Evolutionary conservation across 35 echinoderm and acorn worm genomes (phyloP), one percentile per base, ranked within the genome.

Genomic region (Hemicentrotus pulcherrimus): DNA sequence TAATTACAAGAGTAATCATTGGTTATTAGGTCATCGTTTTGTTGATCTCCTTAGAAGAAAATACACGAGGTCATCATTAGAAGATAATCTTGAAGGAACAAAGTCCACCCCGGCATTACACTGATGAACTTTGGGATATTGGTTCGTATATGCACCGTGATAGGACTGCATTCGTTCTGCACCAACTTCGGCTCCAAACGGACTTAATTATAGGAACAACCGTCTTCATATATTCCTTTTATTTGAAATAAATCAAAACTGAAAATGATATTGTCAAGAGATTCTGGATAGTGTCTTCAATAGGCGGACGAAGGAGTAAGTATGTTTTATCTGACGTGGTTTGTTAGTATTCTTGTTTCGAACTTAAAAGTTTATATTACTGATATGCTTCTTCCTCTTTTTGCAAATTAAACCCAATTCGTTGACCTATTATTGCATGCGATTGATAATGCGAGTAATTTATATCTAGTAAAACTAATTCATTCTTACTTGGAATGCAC

Each of bases 71-170:
- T 78, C 65, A n/a, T 28, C 28, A 28, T 28, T 78, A 78, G 19
- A 78, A 78, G 18, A 78, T 78, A 28, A 78, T 78, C 65, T 78
- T 78, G 65, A 4, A 18, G 6, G 65, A 78, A 78, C 65, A 28
- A 78, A 78, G 65, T 78, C 65, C 65, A 78, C 65, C 65, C n/a
- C n/a, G n/a, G n/a, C n/a, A 78, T 78, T 78, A 78, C 65, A 78
- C 65, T 28, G 6, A 28, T 78, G 24, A 78, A 78, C 65, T 78
- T n/a, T 10, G 4, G 52, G 52, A 78, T 28, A 78, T 78, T 6
- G 65, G 65, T 78, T 78, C n/a, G 22, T 28, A 41, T 41, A 18
- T 78, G 19, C 19, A 28, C 65, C 19, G 2, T 28, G 19, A 70
- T 70, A 78, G 15, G 18, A 78, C 65, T 28, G 65, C 65, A 78